Base-by-base conservation (phyloP, 2,888 invertebrate genomes). In the Cantharis rustica region DNA sequence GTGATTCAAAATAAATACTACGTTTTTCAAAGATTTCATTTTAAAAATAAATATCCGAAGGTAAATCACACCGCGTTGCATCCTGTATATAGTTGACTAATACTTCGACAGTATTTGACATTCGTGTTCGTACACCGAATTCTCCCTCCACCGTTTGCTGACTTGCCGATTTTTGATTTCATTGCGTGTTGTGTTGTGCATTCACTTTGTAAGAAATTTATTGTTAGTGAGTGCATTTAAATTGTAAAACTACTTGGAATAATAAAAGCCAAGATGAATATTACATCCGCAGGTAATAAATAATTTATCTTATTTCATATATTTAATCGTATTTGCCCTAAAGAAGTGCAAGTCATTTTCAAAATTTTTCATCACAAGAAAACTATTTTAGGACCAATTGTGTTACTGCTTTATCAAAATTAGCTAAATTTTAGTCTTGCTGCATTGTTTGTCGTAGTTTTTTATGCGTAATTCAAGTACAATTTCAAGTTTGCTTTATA, bases 221-320 rank as follows among this genome's bases (percentile, higher is more conserved):
- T 20, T 16, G 64, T 66, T 17, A n/a, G 64, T 66, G n/a, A 20
- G 20, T 66, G 16, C 15, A 66, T 10, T 66, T 66, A 10, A 10
- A 66, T n/a, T 2, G 13, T 20, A 16, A 66, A 23, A 66, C n/a
- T 20, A 20, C 13, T 66, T n/a, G 20, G 64, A 20, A 66, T 15
- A 20, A 66, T 66, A 47, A n/a, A 47, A 69, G n/a, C 13, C n/a
- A 27, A 31, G 20, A 90, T 90, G 90, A 90, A 90, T 88, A 90
- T 91, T 77, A 91, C 91, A 76, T 91, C 91, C 77, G 91, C 91
- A 76, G 88, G 88, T 88, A 83, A 83, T 72, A 64, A 68, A 16
- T 75, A 20, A 16, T 72, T 63, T 66, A 23, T 23, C 5, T 61
- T 20, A 69, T 70, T 68, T 72, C 75, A 31, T 61, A 72, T 63